Percentiles rank a stretch among this genome's conserved stretches.
Evolutionary conservation across 1,140 invertebrate species (phyloP).

Genomic region (Luehdorfia chinensis): DNA sequence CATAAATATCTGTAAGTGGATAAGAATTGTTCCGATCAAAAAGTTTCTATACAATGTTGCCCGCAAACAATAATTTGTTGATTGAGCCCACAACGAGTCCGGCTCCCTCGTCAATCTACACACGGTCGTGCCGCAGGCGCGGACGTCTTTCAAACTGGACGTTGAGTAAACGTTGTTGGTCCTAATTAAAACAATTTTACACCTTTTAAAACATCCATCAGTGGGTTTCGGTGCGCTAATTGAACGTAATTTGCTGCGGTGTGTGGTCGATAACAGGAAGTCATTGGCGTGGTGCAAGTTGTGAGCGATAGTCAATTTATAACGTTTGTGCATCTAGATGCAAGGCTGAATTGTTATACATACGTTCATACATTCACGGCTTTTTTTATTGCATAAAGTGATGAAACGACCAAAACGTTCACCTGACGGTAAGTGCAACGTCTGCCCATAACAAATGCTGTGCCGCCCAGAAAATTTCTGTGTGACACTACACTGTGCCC

Average conservation of each 20-base stretch:
- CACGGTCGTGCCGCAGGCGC: neutral
- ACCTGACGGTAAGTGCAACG: too few species aligned
- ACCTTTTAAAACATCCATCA: constrained; percentile 37
- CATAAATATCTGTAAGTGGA: too few species aligned
- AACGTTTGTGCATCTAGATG: too few species aligned
- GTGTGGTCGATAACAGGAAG: constrained; percentile 20
- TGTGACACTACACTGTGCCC: too few species aligned
- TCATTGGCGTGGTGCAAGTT: neutral
- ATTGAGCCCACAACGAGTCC: neutral
- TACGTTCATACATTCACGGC: too few species aligned
- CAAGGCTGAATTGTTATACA: too few species aligned
- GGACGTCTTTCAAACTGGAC: constrained; percentile 8
- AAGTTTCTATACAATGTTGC: neutral
- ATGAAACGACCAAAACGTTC: too few species aligned
- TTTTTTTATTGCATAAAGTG: too few species aligned
- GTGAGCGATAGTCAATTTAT: neutral
- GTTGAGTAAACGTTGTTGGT: constrained; percentile 20
- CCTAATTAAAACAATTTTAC: constrained; percentile 37
- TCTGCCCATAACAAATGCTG: too few species aligned
- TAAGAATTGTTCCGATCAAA: constrained; percentile 7
- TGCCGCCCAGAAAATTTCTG: too few species aligned
- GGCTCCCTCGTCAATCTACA: too few species aligned
- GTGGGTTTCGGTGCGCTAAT: constrained; percentile 27
- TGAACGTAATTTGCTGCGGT: constrained; percentile 31
- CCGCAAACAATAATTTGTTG: constrained; percentile 2